These are phyloP conservation scores for Raillietiella orientalis DNA, from an alignment of 2,888 invertebrate species.

Conservation along the genomic window DNA sequence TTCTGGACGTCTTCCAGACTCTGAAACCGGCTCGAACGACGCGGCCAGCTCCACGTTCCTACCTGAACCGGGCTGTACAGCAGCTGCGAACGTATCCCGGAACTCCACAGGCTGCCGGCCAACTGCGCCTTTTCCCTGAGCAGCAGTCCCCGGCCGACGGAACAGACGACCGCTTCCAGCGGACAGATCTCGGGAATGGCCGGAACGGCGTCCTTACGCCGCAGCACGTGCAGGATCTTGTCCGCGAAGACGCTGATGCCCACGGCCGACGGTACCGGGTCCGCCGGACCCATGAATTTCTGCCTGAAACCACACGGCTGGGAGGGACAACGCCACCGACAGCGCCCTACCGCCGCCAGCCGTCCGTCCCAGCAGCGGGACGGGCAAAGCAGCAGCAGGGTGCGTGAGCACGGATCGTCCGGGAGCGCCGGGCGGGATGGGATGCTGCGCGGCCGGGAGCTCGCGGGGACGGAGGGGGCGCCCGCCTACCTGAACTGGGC, in stretches of 20 bases:
- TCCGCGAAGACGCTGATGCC: constrained; percentile 63
- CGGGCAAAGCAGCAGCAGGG: no score
- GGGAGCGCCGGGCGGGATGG: no score
- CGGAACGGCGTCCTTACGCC: constrained; percentile 16
- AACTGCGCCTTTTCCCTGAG: constrained; percentile 20
- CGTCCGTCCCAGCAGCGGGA: no score
- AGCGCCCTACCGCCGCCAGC: constrained; percentile 1
- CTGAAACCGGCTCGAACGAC: no score
- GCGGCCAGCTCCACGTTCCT: no score
- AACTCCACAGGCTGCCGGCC: constrained; percentile 29
- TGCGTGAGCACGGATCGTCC: no score
- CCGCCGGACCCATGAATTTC: no score
- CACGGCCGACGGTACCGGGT: constrained; percentile 23
- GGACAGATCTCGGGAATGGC: constrained; percentile 15
- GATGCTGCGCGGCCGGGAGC: no score
- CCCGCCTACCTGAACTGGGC: constrained; percentile 7
- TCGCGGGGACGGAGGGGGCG: no score
- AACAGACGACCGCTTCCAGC: constrained; percentile 31
- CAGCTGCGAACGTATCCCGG: constrained; percentile 27
- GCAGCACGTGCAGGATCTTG: constrained; percentile 26
- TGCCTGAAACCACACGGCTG: constrained; percentile 5
- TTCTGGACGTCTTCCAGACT: constrained; percentile 30
- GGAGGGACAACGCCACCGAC: constrained; percentile 1
- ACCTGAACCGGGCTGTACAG: constrained; percentile 21
- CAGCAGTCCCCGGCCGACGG: constrained; percentile 19